Percentiles rank a stretch among this genome's conserved stretches.
Evolutionary conservation across 64 coral and sea anemone genomes (phyloP).

Genomic region (Stichodactyla mertensii): DNA sequence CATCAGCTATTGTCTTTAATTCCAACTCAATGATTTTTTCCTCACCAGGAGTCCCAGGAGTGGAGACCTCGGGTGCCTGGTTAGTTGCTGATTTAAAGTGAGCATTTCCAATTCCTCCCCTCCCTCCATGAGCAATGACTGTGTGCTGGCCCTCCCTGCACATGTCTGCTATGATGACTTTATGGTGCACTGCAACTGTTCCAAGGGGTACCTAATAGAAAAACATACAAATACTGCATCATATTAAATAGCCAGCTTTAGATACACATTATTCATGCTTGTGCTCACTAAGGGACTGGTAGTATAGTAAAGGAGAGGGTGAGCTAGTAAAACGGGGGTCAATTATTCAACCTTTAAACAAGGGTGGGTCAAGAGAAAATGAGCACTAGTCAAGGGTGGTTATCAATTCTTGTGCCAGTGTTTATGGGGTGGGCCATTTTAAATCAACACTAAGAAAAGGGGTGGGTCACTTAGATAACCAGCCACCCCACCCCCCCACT

Average conservation of each 20-base stretch:
- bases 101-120: conserved; percentile 89
- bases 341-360: too few species aligned
- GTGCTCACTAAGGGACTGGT: too few species aligned
- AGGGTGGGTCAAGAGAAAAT: too few species aligned
- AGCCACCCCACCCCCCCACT: too few species aligned
- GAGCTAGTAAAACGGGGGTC: too few species aligned
- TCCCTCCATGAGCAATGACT: conserved; percentile 58
- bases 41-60: conserved; percentile 72
- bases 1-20: conserved; percentile 95
- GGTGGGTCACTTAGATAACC: too few species aligned
- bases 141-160: conserved; percentile 51
- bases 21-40: conserved; percentile 88
- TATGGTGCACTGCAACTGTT: conserved; percentile 59
- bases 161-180: conserved; percentile 64
- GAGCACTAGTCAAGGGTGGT: too few species aligned
- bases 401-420: too few species aligned
- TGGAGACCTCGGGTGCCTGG: conserved; percentile 52
- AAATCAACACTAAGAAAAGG: too few species aligned
- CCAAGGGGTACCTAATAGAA: conserved; percentile 75
- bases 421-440: too few species aligned
- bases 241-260: not conserved
- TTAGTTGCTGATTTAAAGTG: conserved; percentile 76
- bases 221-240: not conserved
- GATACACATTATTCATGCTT: too few species aligned
- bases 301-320: too few species aligned